Conservation (phyloP, 2,888 invertebrate genomes). For the Pheosia gnoma region DNA sequence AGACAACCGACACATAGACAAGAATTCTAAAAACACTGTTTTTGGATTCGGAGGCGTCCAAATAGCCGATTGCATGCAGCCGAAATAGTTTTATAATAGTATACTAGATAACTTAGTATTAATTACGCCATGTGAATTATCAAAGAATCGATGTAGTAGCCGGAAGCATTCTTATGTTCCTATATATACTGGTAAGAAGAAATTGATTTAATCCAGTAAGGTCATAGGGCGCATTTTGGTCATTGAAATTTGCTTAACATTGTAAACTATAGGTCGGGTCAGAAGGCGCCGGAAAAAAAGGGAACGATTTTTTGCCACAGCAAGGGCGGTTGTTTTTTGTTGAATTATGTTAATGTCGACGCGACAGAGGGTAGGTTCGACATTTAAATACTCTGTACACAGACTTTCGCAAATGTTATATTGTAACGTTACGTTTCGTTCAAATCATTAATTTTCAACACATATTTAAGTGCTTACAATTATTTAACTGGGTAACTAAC, state of each 20-base stretch:
- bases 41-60: no score
- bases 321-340: conserved; percentile 69
- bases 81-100: no score
- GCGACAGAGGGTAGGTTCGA: conserved; percentile 69
- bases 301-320: conserved; percentile 55
- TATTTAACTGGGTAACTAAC: conserved; percentile 29
- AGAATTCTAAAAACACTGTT: no score
- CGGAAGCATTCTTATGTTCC: no score
- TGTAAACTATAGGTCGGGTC: conserved; percentile 64
- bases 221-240: no score
- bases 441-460: neutral
- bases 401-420: conserved; percentile 52
- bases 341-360: conserved; percentile 77
- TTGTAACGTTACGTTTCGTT: conserved; percentile 46
- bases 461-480: neutral
- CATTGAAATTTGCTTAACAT: conserved; percentile 67
- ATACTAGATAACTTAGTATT: no score
- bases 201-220: no score
- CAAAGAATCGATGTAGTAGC: no score
- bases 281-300: conserved; percentile 61
- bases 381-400: conserved; percentile 73
- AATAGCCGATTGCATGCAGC: no score
- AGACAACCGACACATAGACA: no score
- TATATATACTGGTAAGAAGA: no score
- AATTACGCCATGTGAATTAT: no score